Conservation (phyloP, 2,113 vertebrate species). For the Garra rufa region DNA sequence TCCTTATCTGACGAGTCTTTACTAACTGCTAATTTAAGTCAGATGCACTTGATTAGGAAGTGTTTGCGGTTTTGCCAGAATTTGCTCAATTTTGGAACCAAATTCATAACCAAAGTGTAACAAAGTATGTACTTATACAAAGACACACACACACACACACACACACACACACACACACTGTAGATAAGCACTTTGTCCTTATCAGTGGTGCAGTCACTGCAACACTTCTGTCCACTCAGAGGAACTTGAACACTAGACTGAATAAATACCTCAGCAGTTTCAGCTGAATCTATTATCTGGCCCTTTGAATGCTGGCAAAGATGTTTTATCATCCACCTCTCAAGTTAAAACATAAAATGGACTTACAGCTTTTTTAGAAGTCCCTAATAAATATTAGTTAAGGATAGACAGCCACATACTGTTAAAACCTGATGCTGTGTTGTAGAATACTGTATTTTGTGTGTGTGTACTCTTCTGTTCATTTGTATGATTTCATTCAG, state of each 20-base stretch:
- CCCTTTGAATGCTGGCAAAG: not conserved
- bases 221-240: slow-evolving; percentile 22
- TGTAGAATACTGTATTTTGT: not conserved
- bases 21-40: not conserved
- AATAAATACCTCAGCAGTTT: slow-evolving; percentile 31
- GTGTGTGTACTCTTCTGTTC: not conserved
- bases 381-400: not conserved
- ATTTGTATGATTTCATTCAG: not conserved
- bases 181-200: slow-evolving; percentile 17
- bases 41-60: not conserved
- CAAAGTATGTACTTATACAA: not conserved
- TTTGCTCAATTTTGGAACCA: not conserved
- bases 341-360: slow-evolving; percentile 10
- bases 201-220: slow-evolving; percentile 6
- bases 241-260: not conserved
- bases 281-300: not conserved
- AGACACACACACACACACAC: not conserved
- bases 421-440: not conserved
- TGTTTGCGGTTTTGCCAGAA: not conserved
- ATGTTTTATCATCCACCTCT: slow-evolving; percentile 28
- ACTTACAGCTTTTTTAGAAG: not conserved
- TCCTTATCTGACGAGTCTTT: not conserved
- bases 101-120: not conserved
- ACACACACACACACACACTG: not conserved
- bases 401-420: not conserved